Percentiles rank a stretch among this genome's conserved stretches.
These are phyloP conservation scores for Lycorma delicatula DNA, from an alignment of 1,140 invertebrate genomes.

Conservation along the genomic window DNA sequence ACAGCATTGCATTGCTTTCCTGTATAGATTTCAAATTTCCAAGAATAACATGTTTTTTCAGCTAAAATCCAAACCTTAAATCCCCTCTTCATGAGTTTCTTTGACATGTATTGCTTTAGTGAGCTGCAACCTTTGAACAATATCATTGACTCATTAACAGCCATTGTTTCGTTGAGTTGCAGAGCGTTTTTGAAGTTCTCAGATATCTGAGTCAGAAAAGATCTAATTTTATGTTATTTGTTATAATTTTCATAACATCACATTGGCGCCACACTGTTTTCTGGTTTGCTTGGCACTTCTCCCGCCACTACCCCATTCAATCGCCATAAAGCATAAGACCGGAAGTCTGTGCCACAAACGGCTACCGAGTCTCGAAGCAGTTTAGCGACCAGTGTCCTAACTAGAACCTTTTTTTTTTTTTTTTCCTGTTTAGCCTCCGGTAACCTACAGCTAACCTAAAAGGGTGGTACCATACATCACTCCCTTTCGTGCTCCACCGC, in stretches of 20 bases:
- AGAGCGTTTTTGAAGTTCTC: slow-evolving; percentile 12
- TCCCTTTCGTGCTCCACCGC: no score
- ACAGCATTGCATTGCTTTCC: slow-evolving; percentile 19
- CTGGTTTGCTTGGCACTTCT: slow-evolving; percentile 19
- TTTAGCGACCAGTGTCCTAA: no score
- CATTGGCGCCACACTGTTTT: slow-evolving; percentile 24
- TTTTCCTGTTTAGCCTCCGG: no score
- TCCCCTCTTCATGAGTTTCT: slow-evolving; percentile 26
- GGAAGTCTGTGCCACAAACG: no score
- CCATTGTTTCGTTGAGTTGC: slow-evolving; percentile 11
- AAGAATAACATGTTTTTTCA: slow-evolving; percentile 16
- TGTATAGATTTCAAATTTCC: slow-evolving; percentile 25
- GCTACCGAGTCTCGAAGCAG: no score
- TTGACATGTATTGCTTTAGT: slow-evolving; percentile 28
- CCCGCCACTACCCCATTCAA: no score
- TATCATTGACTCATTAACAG: slow-evolving; percentile 29
- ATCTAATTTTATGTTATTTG: slow-evolving; percentile 29
- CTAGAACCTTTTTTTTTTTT: no score
- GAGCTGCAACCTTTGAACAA: slow-evolving; percentile 27
- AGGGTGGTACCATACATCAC: no score
- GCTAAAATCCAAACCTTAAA: slow-evolving; percentile 25
- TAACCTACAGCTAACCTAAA: no score
- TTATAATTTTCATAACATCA: slow-evolving; percentile 21
- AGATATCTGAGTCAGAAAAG: slow-evolving; percentile 16
- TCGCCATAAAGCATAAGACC: no score